Evolutionary conservation across 2,797 vertebrate genomes (phyloP), one percentile per base, ranked within the genome.

Genomic region (Galaxias olidus): DNA sequence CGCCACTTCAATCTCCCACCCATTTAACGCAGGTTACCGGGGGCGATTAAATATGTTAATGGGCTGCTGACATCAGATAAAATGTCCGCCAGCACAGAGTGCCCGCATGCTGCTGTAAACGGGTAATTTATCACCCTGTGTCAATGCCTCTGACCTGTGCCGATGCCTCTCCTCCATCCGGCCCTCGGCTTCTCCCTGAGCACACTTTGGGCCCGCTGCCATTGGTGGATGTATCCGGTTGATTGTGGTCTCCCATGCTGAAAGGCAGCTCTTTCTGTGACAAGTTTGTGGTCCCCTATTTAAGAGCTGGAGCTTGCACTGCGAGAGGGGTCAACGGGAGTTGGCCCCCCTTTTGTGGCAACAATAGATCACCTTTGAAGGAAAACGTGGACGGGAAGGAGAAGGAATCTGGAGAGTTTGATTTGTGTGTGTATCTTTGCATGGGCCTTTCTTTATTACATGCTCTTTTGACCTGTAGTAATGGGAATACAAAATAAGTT

Each of bases 41-140:
- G 76, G 84, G 79, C 84, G 81, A 90, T 92, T 92, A 86, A 89
- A 91, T 84, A 91, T 91, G 90, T 86, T 87, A 90, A 93, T 89
- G 86, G 50, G 63, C 65, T 80, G 87, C 87, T 72, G 69, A 82
- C 87, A 78, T 85, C 84, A 62, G 78, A 77, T 70, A 50, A 66
- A 73, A 78, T 53, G 74, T 65, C 63, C 63, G 68, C 59, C n/a
- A 59, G 68, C 30, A 19, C 63, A 17, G 69, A 63, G 70, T 80
- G 80, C 72, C 30, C 59, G n/a, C 70, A 68, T 60, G 60, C 60
- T 30, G 82, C 82, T 55, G 75, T 88, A 88, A 88, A 83, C 75
- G 53, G 71, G 69, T 89, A 71, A 91, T 91, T 90, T 90, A 91
- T 88, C 68, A 83, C 51, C 6, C 2, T 0, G 50, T 60, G 73